These are phyloP conservation scores for Siniperca knerii DNA, from an alignment of 2,113 vertebrate species.

Conservation along the genomic window DNA sequence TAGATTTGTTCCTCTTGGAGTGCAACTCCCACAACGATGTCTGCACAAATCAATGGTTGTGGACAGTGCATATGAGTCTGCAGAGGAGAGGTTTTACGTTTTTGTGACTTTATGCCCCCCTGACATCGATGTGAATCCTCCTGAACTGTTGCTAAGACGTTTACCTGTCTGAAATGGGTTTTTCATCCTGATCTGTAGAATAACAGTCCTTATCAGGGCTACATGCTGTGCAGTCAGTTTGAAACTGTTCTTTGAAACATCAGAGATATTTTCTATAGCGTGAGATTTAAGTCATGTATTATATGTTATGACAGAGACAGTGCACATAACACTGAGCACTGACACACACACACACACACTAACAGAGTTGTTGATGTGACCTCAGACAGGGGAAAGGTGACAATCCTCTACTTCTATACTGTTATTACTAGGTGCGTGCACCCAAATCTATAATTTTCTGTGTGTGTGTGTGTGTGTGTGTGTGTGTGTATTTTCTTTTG, in stretches of 20 bases:
- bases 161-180: neutral
- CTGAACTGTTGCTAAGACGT: neutral
- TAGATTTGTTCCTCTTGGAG: too few relatives aligned
- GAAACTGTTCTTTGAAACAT: neutral
- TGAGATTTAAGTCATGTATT: slow-evolving; percentile 1
- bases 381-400: slow-evolving; percentile 38
- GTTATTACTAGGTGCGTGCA: slow-evolving; percentile 28
- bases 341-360: slow-evolving; percentile 8
- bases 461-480: slow-evolving; percentile 18
- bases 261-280: neutral
- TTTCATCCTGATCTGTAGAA: neutral
- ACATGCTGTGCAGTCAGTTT: neutral
- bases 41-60: neutral
- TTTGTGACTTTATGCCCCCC: neutral
- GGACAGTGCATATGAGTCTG: neutral
- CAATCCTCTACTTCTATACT: slow-evolving; percentile 3
- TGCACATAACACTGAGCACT: neutral
- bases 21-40: neutral
- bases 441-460: slow-evolving; percentile 39
- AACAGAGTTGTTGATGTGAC: slow-evolving; percentile 29
- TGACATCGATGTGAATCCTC: neutral
- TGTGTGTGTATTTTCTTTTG: slow-evolving; percentile 30
- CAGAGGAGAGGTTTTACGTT: neutral
- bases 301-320: slow-evolving; percentile 17
- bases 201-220: neutral